phyloP scores from a whole-genome alignment of 2,888 invertebrate species.

The Hybos culiciformis region DNA sequence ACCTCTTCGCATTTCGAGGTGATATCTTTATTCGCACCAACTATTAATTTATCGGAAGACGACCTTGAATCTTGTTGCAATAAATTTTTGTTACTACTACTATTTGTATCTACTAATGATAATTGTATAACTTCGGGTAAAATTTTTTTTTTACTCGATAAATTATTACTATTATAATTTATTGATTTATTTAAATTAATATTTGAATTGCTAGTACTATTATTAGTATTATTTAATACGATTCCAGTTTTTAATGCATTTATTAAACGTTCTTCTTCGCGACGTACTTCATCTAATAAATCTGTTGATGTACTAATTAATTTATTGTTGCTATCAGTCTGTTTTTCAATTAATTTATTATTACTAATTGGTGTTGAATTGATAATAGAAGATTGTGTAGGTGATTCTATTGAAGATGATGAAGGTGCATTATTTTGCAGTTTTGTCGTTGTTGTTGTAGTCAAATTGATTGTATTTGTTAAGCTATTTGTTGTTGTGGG shows the following conservation, averaged over 20 bases:
- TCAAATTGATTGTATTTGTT: no score
- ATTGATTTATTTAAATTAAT: no score
- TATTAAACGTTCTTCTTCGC: constrained; percentile 65
- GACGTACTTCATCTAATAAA: constrained; percentile 57
- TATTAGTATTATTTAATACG: constrained; percentile 40
- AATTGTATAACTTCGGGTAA: constrained; percentile 18
- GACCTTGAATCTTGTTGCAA: no score
- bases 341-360: constrained; percentile 10
- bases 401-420: constrained; percentile 12
- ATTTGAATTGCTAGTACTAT: background rate
- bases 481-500: background rate
- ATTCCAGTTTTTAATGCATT: constrained; percentile 64
- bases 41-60: constrained; percentile 4
- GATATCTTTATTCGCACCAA: constrained; percentile 9
- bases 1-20: constrained; percentile 13
- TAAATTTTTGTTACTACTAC: constrained; percentile 5
- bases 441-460: constrained; percentile 10
- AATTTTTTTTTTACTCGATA: background rate
- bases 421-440: background rate
- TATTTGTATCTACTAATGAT: constrained; percentile 11
- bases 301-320: constrained; percentile 15
- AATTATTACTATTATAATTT: background rate
- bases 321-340: background rate
- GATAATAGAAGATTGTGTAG: background rate
- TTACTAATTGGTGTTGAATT: constrained; percentile 4